These are phyloP conservation scores for Entelurus aequoreus DNA, from an alignment of 2,113 vertebrate genomes.

Conservation along the genomic window DNA sequence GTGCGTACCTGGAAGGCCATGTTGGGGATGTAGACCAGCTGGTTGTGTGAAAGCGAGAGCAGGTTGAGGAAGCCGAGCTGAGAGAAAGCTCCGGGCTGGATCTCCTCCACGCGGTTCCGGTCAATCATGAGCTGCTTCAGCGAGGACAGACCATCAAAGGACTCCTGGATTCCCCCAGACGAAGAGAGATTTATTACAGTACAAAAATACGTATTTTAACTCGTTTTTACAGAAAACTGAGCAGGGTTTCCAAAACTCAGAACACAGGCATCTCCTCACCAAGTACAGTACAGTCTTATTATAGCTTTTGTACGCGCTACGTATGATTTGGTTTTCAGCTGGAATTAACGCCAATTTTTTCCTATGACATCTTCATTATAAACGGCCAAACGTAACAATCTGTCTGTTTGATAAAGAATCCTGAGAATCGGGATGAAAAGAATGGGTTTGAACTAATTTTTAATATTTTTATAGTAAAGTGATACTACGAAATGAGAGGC, in stretches of 20 bases:
- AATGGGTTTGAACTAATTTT: too few relatives aligned
- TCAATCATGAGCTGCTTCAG: conserved; percentile 82
- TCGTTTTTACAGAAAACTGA: neutral
- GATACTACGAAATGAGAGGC: too few relatives aligned
- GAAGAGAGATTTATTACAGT: neutral
- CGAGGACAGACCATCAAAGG: conserved; percentile 83
- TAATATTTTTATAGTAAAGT: too few relatives aligned
- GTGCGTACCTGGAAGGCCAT: conserved; percentile 80
- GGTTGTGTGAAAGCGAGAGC: conserved; percentile 82
- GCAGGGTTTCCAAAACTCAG: neutral
- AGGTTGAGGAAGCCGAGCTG: conserved; percentile 82
- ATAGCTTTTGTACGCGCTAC: too few relatives aligned
- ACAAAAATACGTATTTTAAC: too few relatives aligned
- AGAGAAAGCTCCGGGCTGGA: conserved; percentile 83
- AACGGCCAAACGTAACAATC: too few relatives aligned
- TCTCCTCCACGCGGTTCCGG: conserved; percentile 83
- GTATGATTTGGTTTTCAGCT: too few relatives aligned
- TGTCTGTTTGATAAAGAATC: too few relatives aligned
- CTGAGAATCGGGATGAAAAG: too few relatives aligned
- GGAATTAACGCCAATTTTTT: too few relatives aligned
- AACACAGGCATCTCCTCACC: too few relatives aligned
- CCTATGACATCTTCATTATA: too few relatives aligned
- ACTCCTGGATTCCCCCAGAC: conserved; percentile 67
- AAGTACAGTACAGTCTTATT: neutral
- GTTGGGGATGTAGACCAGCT: conserved; percentile 87